phyloP scores from a whole-genome alignment of 2,797 vertebrate genomes.

The Falco concolor region DNA sequence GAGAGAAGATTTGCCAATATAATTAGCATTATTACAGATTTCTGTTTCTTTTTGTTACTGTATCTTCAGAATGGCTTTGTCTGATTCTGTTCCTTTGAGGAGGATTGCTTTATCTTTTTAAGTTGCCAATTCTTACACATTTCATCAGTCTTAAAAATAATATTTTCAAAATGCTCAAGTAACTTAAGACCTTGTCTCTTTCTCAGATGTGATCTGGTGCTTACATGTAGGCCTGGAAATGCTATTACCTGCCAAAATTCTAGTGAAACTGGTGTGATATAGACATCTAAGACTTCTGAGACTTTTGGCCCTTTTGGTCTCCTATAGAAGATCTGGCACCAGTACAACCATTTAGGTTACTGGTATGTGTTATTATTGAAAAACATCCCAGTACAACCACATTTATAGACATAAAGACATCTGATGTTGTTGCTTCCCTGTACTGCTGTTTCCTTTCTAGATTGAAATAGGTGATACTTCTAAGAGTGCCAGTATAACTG shows the following conservation, averaged over 20 bases:
- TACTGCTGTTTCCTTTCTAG: slow-evolving; percentile 33
- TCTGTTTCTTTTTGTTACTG: neutral
- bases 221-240: neutral
- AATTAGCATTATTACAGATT: neutral
- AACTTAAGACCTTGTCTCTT: neutral
- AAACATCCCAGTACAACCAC: neutral
- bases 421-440: neutral
- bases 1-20: neutral
- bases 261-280: neutral
- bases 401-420: neutral
- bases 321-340: neutral
- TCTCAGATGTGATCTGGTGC: neutral
- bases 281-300: neutral
- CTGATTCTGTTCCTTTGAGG: neutral
- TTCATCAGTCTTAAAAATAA: neutral
- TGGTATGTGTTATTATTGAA: slow-evolving; percentile 18
- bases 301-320: neutral
- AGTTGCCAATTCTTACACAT: neutral
- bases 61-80: neutral
- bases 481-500: neutral
- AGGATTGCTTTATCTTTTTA: neutral
- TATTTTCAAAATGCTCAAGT: neutral
- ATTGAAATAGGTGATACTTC: neutral
- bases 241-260: neutral
- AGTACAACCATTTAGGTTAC: neutral